Base-by-base conservation (phyloP, 2,888 invertebrate genomes). In the Callimorpha dominula region DNA sequence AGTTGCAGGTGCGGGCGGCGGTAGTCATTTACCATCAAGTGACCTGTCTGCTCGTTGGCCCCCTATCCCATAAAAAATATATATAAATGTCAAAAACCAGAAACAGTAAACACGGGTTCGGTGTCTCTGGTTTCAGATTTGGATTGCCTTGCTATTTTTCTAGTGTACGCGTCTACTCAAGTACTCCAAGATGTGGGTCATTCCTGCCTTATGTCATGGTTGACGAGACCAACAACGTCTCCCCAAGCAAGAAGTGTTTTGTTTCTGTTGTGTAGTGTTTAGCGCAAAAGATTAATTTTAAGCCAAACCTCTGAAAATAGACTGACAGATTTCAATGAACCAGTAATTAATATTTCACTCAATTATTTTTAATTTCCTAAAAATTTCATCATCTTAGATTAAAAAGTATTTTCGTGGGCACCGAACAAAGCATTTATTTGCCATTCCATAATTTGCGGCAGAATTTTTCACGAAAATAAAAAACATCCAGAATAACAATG, bases 401-500 rank as follows among this genome's bases (percentile, higher is more conserved):
- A 60, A 46, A 68, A 68, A 68, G 43, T 60, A 57, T 43, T 68
- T 68, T 68, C 42, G 14, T 15, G 4, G 43, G n/a, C 11, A 46
- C 57, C 31, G 57, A 60, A 9, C 60, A 60, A 60, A 57, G 31
- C 12, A 60, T 14, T 46, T 65, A 54, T 54, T 67, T 54, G 42
- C 42, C 52, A 14, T 42, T 20, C 57, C 68, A 31, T 57, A 46
- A 68, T 68, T 20, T 15, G 17, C 46, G 57, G 46, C 11, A 11
- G 46, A 78, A 75, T 72, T 78, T 78, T 67, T 52, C 52, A 68
- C 62, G 72, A 71, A 76, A 72, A 74, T 68, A 74, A 74, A 76
- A 75, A 49, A 20, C 15, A 62, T 46, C 63, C 42, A 60, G 63
- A 43, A 77, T 64, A 75, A 79, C 75, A 81, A 81, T 73, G 73